Evolutionary conservation across 2,888 invertebrate species (phyloP).

Genomic region (Tetropium fuscum): DNA sequence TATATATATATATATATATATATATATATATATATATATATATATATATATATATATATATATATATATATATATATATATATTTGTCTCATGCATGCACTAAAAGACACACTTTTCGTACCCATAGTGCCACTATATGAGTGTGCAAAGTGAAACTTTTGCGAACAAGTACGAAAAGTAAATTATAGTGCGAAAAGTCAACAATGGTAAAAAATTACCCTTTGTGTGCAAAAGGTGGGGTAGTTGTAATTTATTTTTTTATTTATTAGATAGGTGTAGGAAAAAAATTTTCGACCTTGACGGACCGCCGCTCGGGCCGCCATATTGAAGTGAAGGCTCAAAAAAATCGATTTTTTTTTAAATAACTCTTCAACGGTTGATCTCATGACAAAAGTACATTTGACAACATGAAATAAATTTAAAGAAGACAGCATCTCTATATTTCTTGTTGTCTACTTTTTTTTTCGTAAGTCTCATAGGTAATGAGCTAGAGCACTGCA

Average conservation of each 20-base stretch:
- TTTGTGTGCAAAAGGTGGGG: neutral
- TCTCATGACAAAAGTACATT: neutral
- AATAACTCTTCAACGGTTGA: neutral
- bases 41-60: too few relatives aligned
- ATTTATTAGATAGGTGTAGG: neutral
- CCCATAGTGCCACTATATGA: too few relatives aligned
- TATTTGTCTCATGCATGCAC: too few relatives aligned
- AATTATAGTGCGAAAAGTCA: neutral
- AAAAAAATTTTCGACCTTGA: neutral
- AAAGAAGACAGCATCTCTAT: neutral
- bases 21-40: too few relatives aligned
- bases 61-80: too few relatives aligned
- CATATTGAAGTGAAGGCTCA: neutral
- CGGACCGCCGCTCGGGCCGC: neutral
- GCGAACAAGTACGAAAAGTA: too few relatives aligned
- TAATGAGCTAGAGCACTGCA: neutral
- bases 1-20: too few relatives aligned
- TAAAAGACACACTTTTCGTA: too few relatives aligned
- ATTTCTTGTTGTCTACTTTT: neutral
- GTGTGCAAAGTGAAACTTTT: too few relatives aligned
- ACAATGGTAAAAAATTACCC: neutral
- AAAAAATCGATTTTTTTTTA: neutral
- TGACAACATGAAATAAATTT: too few relatives aligned
- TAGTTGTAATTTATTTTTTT: neutral
- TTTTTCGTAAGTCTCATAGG: neutral